Evolutionary conservation across 2,888 invertebrate species (phyloP).

Genomic region (Taphrorychus bicolor): DNA sequence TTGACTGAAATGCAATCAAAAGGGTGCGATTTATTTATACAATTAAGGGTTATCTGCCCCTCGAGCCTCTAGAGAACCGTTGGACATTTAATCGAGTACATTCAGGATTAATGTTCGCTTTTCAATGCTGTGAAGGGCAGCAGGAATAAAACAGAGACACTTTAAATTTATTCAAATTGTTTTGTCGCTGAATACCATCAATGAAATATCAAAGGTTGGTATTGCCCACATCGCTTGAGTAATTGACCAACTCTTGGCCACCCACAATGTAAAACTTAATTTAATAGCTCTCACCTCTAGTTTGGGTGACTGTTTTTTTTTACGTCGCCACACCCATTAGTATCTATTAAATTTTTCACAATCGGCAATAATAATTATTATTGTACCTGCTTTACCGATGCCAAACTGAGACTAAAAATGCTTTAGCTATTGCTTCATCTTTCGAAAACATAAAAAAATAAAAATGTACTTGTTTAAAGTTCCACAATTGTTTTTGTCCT

Average conservation of each 20-base stretch:
- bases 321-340: not conserved
- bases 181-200: too few relatives aligned
- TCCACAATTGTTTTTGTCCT: too few relatives aligned
- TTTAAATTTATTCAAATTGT: too few relatives aligned
- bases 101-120: not conserved
- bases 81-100: not conserved
- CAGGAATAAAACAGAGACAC: too few relatives aligned
- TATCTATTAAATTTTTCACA: not conserved
- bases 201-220: not conserved
- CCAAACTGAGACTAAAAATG: not conserved
- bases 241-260: not conserved
- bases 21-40: not conserved
- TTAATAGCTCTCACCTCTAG: too few relatives aligned
- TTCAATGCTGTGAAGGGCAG: too few relatives aligned
- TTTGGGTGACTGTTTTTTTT: too few relatives aligned
- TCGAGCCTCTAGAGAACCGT: not conserved
- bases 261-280: not conserved
- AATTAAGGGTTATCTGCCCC: not conserved
- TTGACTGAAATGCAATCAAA: not conserved
- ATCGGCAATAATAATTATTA: slow-evolving; percentile 1
- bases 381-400: slow-evolving; percentile 2
- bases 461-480: too few relatives aligned
- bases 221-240: not conserved
- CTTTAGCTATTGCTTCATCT: not conserved
- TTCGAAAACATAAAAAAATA: too few relatives aligned